Evolutionary conservation across 2,797 vertebrate genomes (phyloP).

Genomic region (Tangara arthus): DNA sequence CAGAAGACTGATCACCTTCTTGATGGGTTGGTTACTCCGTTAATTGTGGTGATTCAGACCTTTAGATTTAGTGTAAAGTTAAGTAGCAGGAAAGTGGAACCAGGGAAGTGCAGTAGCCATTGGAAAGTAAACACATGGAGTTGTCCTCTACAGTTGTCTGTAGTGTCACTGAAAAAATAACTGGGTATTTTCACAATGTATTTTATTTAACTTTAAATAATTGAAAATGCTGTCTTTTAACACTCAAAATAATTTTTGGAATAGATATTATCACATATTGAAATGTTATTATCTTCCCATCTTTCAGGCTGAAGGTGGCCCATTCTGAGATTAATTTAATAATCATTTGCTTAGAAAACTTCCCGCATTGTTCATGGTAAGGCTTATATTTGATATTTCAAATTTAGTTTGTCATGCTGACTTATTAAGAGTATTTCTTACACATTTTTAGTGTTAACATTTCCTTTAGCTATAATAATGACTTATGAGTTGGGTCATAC

Average conservation of each 20-base stretch:
- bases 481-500: background rate
- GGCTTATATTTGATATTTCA: slow-evolving; percentile 10
- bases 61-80: background rate
- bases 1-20: background rate
- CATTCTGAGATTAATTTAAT: slow-evolving; percentile 60
- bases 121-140: background rate
- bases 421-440: background rate
- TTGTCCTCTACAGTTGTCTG: background rate
- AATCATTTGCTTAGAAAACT: slow-evolving; percentile 67
- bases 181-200: background rate
- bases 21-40: background rate
- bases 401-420: background rate
- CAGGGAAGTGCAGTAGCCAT: background rate
- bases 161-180: background rate
- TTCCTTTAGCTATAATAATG: background rate
- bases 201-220: background rate
- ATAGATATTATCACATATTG: background rate
- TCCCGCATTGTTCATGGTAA: slow-evolving; percentile 80
- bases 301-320: slow-evolving; percentile 65
- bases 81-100: background rate
- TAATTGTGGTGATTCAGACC: background rate
- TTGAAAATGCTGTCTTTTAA: background rate
- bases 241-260: background rate
- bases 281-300: background rate
- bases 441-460: background rate